Evolutionary conservation across 2,888 invertebrate species (phyloP).

Genomic region (Drosophila flavopinicola): DNA sequence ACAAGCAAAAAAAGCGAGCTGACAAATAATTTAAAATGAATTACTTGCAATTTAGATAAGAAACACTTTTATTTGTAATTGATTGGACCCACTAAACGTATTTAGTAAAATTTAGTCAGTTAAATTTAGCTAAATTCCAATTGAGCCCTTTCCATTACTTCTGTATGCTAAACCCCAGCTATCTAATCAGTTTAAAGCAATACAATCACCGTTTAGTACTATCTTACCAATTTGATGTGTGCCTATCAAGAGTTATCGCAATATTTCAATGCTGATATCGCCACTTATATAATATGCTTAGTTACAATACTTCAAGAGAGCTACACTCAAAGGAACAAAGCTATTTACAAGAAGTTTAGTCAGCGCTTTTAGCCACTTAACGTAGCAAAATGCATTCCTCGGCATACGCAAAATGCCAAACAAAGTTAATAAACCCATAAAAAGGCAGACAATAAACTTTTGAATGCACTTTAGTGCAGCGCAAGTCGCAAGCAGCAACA

Average conservation of each 20-base stretch:
- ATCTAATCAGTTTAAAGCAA: conserved; percentile 38
- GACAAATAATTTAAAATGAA: too few relatives aligned
- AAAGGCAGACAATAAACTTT: conserved; percentile 61
- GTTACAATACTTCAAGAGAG: background rate
- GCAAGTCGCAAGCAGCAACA: conserved; percentile 40
- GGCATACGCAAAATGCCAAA: conserved; percentile 54
- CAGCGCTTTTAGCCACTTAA: conserved; percentile 23
- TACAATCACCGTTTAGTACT: conserved; percentile 27
- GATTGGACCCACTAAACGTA: too few relatives aligned
- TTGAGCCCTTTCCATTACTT: too few relatives aligned
- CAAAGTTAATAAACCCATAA: conserved; percentile 77
- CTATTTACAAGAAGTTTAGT: conserved; percentile 1
- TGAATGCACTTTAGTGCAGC: conserved; percentile 67
- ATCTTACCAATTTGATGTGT: conserved; percentile 20
- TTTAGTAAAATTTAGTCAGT: too few relatives aligned
- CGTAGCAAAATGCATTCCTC: conserved; percentile 17
- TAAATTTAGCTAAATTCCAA: too few relatives aligned
- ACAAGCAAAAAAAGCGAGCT: too few relatives aligned
- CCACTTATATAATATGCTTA: background rate
- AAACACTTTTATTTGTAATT: too few relatives aligned
- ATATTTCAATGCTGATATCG: conserved; percentile 4
- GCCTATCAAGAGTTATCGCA: conserved; percentile 29
- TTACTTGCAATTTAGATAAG: too few relatives aligned
- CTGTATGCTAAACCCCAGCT: background rate
- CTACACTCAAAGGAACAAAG: background rate